These are phyloP conservation scores for Littorina saxatilis DNA, from an alignment of 1,140 invertebrate species.

Conservation along the genomic window DNA sequence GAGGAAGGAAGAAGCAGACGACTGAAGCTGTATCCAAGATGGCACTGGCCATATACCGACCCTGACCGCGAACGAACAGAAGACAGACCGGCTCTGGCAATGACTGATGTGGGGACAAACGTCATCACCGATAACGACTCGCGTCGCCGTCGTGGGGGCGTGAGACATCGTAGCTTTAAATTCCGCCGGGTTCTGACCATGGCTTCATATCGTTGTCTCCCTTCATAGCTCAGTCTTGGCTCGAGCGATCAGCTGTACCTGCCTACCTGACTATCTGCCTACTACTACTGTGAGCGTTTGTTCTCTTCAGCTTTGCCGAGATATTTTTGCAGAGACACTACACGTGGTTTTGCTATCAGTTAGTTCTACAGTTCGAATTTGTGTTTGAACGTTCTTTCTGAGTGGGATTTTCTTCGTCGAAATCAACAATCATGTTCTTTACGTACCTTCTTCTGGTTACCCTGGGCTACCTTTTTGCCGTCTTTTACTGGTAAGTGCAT, in stretches of 20 bases:
- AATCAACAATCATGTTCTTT: conserved; percentile 9
- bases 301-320: no score
- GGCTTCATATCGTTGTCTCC: background rate
- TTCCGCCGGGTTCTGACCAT: background rate
- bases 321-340: no score
- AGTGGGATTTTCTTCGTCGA: no score
- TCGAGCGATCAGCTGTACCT: background rate
- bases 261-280: background rate
- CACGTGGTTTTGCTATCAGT: no score
- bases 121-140: background rate
- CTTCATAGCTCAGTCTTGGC: background rate
- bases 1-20: no score
- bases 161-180: background rate
- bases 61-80: no score
- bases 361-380: no score
- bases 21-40: no score
- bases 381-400: no score
- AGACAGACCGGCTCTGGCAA: no score
- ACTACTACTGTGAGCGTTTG: background rate
- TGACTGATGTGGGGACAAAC: background rate
- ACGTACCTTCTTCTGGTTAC: conserved; percentile 10
- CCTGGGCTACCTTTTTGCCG: conserved; percentile 27
- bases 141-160: background rate
- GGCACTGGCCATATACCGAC: no score
- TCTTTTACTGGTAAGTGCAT: conserved; percentile 45